Evolutionary conservation across 2,113 vertebrate species (phyloP), one percentile per base, ranked within the genome.

Genomic region (Chascanopsetta lugubris): DNA sequence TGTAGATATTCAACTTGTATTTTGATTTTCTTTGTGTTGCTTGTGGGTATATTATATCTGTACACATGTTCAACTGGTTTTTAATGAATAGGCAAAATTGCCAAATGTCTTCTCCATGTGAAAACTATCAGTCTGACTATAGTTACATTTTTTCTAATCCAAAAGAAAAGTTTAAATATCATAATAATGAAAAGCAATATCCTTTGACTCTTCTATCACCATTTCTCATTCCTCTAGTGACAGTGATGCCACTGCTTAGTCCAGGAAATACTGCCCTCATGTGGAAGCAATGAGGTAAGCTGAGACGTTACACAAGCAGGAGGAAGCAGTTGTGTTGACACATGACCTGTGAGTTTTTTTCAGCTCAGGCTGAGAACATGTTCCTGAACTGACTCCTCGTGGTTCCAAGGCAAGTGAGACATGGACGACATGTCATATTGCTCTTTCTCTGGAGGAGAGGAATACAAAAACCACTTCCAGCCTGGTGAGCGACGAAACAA

Each of bases 401-500:
- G 20, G 3, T 34, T 63, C 21, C 4, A 21, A 53, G 0, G 0
- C n/a, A 8, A n/a, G 15, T 18, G 38, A 42, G 7, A 53, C 40
- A 79, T 81, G 66, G 74, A 81, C 27, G 77, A 87, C 24, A 83
- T 85, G 76, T 79, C 72, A 2, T 81, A 82, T 40, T 86, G 84
- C 50, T 78, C 61, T 32, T 89, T 86, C 62, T 80, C 77, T 69
- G 75, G 71, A 15, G 79, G 84, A 24, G 84, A 87, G 36, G 62
- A 71, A 65, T 86, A 78, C n/a, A 87, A 71, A 26, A 69, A 78
- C 62, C 80, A 78, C 21, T 85, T 87, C 64, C 69, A 83, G 38
- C 64, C 82, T 17, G 77, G 85, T 86, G 64, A 86, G 85, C 63
- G 11, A 20, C 1, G 15, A 40, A 15, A 17, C 65, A 42, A 25